Percentiles rank a stretch among this genome's conserved stretches.
Evolutionary conservation across 2,113 vertebrate species (phyloP).

Genomic region (Puntigrus tetrazona): DNA sequence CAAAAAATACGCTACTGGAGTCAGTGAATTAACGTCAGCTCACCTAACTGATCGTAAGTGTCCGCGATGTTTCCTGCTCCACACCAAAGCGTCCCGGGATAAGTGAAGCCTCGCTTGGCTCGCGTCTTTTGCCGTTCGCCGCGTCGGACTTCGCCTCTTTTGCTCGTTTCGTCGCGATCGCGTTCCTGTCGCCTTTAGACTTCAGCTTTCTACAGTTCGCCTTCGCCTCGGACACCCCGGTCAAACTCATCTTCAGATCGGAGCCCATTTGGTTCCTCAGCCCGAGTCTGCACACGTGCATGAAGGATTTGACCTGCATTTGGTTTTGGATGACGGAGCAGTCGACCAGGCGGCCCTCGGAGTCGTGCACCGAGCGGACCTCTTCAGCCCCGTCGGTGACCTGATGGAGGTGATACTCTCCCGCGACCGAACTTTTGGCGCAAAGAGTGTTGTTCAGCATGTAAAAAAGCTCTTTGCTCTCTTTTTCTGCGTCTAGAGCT

Average conservation of each 20-base stretch:
- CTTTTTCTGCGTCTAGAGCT: conserved; percentile 63
- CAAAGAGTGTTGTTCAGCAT: conserved; percentile 68
- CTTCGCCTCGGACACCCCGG: conserved; percentile 64
- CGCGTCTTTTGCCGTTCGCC: conserved; percentile 51
- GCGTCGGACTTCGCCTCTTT: background rate
- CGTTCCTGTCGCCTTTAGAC: conserved; percentile 13
- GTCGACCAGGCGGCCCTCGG: conserved; percentile 59
- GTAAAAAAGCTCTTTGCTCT: conserved; percentile 64
- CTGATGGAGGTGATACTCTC: conserved; percentile 61
- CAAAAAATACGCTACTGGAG: background rate
- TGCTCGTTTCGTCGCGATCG: background rate
- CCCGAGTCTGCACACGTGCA: conserved; percentile 66
- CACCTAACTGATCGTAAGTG: conserved; percentile 78
- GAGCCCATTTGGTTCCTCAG: conserved; percentile 45
- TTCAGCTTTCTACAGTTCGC: conserved; percentile 63
- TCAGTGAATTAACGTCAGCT: conserved; percentile 22
- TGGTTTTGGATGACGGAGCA: conserved; percentile 66
- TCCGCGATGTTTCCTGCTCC: conserved; percentile 84
- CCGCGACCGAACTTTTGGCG: conserved; percentile 59
- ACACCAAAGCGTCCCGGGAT: conserved; percentile 83
- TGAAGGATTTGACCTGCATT: conserved; percentile 67
- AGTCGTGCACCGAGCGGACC: conserved; percentile 65
- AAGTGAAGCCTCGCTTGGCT: conserved; percentile 81
- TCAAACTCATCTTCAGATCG: conserved; percentile 55
- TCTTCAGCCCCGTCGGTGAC: conserved; percentile 73